Base-by-base conservation (phyloP, 2,113 vertebrate species). In the Clinocottus analis region DNA sequence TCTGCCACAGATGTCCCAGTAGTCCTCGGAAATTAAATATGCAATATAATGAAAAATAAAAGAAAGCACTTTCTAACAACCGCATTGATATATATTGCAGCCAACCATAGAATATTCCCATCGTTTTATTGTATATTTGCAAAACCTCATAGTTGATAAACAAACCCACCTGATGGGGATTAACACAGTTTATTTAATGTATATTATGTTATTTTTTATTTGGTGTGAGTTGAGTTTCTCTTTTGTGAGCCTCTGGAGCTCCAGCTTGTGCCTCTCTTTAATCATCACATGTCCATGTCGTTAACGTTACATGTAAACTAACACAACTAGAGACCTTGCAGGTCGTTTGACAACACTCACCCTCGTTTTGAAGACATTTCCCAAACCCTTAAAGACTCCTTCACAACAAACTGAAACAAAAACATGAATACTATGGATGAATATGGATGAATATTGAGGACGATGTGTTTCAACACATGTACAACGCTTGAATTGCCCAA, bases 1-100 rank as follows among this genome's bases (percentile, higher is more conserved):
- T 69, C 53, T 56, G 74, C 43, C 55, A n/a, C 39, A 64, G 31
- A 73, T 65, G 80, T 56, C 72, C 65, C 35, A 49, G 25, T 65
- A 25, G 11, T 10, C 19, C 8, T 1, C 27, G 0, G 7, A 19
- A 59, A 59, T 61, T 73, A 53, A 27, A 62, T n/a, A 35, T 77
- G 27, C 11, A 41, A 25, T 0, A n/a, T 6, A 37, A 9, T 62
- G 8, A 37, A 7, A 66, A 64, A 62, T 14, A 4, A 59, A 49
- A 23, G 1, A 35, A 72, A 45, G 3, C 56, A 58, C 47, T 29
- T 25, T 19, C 21, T 58, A 12, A 23, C 19, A 19, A 37, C 17
- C 19, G 45, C 17, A 19, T 37, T 37, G 14, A 14, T 14, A 1
- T 10, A 12, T 41, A 12, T 45, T 45, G 17, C 47, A 49, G 47